Conservation (phyloP, 2,797 vertebrate species). For the Heterohyrax brucei region DNA sequence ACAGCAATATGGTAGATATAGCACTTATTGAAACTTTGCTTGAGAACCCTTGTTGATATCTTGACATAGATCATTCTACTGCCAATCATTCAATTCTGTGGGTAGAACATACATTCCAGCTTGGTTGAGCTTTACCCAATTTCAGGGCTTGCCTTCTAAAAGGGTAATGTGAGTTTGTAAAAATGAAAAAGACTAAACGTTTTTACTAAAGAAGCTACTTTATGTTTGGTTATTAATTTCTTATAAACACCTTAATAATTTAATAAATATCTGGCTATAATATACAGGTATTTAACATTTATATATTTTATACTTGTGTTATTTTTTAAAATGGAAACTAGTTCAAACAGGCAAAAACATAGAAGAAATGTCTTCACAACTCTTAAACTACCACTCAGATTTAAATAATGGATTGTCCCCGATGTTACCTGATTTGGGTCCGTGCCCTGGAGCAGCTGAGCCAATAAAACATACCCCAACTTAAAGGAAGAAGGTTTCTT, state of each 20-base stretch:
- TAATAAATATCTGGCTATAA: not conserved
- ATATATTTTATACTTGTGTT: not conserved
- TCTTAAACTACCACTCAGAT: not conserved
- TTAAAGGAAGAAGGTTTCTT: too few relatives aligned
- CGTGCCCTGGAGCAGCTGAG: too few relatives aligned
- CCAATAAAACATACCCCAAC: too few relatives aligned
- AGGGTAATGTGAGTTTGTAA: not conserved
- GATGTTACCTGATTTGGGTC: too few relatives aligned
- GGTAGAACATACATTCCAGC: not conserved
- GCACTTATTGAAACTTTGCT: not conserved
- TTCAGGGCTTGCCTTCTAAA: not conserved
- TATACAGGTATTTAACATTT: not conserved
- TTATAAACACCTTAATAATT: not conserved
- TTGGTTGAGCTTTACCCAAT: not conserved
- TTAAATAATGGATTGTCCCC: not conserved
- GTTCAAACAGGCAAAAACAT: not conserved
- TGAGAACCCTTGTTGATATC: not conserved
- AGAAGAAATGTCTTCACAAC: not conserved
- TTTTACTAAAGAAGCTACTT: not conserved
- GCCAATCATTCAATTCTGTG: constrained; percentile 30
- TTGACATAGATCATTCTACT: constrained; percentile 15
- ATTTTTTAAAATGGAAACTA: not conserved
- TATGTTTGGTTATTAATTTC: not conserved
- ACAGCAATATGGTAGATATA: not conserved
- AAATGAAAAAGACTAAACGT: not conserved